Conservation (phyloP, 2,113 vertebrate genomes). For the Morone chrysops region DNA sequence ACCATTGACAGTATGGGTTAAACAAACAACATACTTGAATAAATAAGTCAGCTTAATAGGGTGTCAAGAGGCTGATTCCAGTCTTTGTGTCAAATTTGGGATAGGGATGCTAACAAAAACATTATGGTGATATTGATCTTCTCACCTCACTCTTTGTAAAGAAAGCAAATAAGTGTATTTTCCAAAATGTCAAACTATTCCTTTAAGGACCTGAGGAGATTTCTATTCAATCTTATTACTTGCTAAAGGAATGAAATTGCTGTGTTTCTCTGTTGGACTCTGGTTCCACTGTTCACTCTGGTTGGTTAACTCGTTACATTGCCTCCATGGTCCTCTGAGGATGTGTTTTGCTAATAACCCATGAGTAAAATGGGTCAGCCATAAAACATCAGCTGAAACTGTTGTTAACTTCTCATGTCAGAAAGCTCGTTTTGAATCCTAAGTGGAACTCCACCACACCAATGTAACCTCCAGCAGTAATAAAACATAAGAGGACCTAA, state of each 20-base stretch:
- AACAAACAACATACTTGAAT: background rate
- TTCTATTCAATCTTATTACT: background rate
- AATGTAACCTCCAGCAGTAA: slow-evolving; percentile 59
- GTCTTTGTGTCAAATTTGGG: background rate
- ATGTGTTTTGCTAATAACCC: slow-evolving; percentile 49
- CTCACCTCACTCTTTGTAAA: background rate
- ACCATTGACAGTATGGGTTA: no score
- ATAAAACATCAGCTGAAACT: slow-evolving; percentile 62
- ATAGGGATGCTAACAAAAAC: background rate
- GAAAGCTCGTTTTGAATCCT: slow-evolving; percentile 52
- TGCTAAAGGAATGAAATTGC: background rate
- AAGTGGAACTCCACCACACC: slow-evolving; percentile 46
- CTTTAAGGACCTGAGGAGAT: background rate
- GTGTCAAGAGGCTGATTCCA: background rate
- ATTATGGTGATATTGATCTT: background rate
- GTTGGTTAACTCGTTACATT: background rate
- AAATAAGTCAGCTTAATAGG: background rate
- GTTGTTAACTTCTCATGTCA: slow-evolving; percentile 63
- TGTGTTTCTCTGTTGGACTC: slow-evolving; percentile 2
- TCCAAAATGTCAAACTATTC: background rate
- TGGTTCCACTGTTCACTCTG: slow-evolving; percentile 14
- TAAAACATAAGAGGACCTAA: slow-evolving; percentile 73
- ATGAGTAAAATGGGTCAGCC: slow-evolving; percentile 56
- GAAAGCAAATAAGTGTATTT: background rate
- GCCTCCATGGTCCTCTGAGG: slow-evolving; percentile 18